Evolutionary conservation across 2,113 vertebrate genomes (phyloP), one percentile per base, ranked within the genome.

Genomic region (Cranoglanis bouderius): DNA sequence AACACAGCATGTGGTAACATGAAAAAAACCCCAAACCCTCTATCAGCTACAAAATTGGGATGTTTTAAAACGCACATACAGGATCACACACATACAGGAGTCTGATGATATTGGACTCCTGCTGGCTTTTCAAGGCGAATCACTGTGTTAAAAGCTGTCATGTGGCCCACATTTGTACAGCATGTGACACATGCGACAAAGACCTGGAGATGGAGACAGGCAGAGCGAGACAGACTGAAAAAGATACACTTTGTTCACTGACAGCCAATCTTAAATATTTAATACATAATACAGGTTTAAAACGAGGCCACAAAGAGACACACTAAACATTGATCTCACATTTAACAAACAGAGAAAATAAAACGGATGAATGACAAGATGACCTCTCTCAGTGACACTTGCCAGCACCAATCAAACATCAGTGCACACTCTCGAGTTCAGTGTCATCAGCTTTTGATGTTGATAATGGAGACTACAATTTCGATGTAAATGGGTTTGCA

Each of bases 51-150:
- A 59, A 89, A 88, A 87, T 91, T 85, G 21, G 49, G 86, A 85
- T 77, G 63, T 81, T 87, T 82, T 83, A 85, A 91, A 85, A 80
- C 8, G 35, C 46, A 82, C 40, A 40, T 83, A 85, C 78, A 61
- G 21, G 19, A 80, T 63, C 70, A 87, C 86, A 88, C 40, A 75
- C 72, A 84, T 78, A 80, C 85, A 88, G 51, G 65, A 61, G 49
- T n/a, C 53, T 83, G 85, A 84, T 85, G 78, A 85, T 89, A 74
- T 77, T 89, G 80, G 91, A 87, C 89, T 89, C 92, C 91, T 88
- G 91, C 90, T 92, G 87, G 80, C 55, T 89, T 89, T 85, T 89
- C 55, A 72, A 87, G 80, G 90, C 61, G 51, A 92, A 89, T 88
- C 84, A 82, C 59, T 70, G 78, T 83, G 70, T 89, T 80, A 81